Evolutionary conservation across 37 sponge, comb jelly and placozoan genomes (phyloP).

Genomic region (Chondrosia reniformis): DNA sequence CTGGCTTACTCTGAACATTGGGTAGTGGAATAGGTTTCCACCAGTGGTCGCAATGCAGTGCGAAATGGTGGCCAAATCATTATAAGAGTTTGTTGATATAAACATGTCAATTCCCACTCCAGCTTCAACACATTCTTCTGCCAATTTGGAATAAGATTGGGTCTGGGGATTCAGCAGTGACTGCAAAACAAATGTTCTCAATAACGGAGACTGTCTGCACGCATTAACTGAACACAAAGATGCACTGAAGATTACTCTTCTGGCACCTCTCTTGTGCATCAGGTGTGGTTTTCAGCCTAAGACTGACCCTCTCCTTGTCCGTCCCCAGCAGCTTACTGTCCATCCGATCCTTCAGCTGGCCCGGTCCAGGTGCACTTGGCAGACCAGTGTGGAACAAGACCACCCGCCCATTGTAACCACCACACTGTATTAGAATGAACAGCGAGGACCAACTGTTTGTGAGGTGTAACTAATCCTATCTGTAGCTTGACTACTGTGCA

Average conservation of each 20-base stretch:
- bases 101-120: conserved; percentile 95
- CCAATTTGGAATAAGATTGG: conserved; percentile 75
- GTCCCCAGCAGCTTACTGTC: conserved; percentile 88
- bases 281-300: too few species aligned
- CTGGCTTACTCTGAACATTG: conserved; percentile 50
- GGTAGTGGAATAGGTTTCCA: conserved; percentile 81
- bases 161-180: conserved; percentile 59
- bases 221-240: too few species aligned
- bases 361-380: conserved; percentile 75
- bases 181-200: too few species aligned
- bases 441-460: too few species aligned
- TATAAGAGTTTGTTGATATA: conserved; percentile 72
- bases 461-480: too few species aligned
- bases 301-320: conserved; percentile 87
- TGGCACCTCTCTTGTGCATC: too few species aligned
- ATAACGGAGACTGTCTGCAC: too few species aligned
- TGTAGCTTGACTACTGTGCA: too few species aligned
- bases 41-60: conserved; percentile 77
- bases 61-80: conserved; percentile 86
- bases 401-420: conserved; percentile 80
- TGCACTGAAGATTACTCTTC: too few species aligned
- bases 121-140: conserved; percentile 89
- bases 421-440: conserved; percentile 50
- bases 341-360: conserved; percentile 84
- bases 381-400: conserved; percentile 90